phyloP scores from a whole-genome alignment of 2,113 vertebrate genomes.

The Phalacrocorax carbo region DNA sequence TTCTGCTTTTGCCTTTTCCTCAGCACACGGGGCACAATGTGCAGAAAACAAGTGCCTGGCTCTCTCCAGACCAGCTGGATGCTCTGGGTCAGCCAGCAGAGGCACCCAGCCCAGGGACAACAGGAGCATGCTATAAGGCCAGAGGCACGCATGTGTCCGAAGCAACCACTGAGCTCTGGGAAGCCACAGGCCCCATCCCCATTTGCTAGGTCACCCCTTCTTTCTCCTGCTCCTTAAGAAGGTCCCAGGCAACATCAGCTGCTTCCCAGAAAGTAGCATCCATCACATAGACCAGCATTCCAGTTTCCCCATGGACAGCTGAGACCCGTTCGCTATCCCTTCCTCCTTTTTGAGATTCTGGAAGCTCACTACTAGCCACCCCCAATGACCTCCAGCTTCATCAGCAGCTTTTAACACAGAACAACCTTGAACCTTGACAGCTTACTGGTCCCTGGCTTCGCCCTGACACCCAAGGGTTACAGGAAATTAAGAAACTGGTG shows the following conservation, averaged over 20 bases:
- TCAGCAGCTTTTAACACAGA: background rate
- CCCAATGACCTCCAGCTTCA: background rate
- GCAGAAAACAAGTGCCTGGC: background rate
- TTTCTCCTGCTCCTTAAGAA: background rate
- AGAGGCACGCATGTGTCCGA: background rate
- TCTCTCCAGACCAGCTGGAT: background rate
- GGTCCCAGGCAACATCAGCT: background rate
- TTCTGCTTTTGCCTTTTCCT: background rate
- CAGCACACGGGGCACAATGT: background rate
- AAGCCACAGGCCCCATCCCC: background rate
- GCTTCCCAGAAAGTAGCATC: background rate
- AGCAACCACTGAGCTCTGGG: rapidly evolving
- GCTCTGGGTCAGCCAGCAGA: background rate
- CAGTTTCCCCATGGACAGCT: background rate
- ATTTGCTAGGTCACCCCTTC: background rate
- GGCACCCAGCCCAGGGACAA: background rate
- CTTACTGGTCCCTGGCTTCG: background rate
- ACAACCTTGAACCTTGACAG: background rate
- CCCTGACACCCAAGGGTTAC: background rate
- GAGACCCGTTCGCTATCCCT: background rate
- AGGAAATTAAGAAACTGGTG: background rate
- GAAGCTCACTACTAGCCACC: background rate
- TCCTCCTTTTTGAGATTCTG: background rate
- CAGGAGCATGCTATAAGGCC: background rate
- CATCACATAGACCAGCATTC: background rate